These are phyloP conservation scores for Aphis craccivora DNA, from an alignment of 1,140 invertebrate species.

Conservation along the genomic window DNA sequence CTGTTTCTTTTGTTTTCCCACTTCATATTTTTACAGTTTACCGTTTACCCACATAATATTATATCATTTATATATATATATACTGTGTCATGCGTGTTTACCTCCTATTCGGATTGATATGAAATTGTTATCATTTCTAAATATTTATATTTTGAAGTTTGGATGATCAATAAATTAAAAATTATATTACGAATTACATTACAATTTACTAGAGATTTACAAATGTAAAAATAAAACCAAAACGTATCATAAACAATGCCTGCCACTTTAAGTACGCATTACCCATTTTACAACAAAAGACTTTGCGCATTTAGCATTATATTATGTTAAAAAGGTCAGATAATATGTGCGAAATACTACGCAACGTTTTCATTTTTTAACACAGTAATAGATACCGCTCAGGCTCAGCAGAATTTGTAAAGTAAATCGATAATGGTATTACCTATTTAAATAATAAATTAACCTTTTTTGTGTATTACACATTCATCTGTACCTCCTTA, in stretches of 20 bases:
- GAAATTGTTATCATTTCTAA: not conserved
- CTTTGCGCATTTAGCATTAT: not conserved
- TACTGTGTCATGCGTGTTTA: not conserved
- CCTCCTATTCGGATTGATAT: not conserved
- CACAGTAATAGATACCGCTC: not conserved
- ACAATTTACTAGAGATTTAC: not conserved
- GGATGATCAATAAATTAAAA: not conserved
- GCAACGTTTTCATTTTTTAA: slow-evolving; percentile 14
- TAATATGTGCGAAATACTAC: not conserved
- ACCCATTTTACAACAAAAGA: not conserved
- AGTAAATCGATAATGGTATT: not conserved
- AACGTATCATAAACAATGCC: not conserved
- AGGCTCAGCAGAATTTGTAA: not conserved
- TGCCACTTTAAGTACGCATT: not conserved
- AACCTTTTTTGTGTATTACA: not conserved
- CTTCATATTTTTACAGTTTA: too few relatives aligned
- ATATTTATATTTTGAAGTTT: not conserved
- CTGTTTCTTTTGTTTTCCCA: too few relatives aligned
- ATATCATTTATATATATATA: too few relatives aligned
- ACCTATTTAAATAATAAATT: not conserved
- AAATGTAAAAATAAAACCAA: not conserved
- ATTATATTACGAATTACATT: not conserved
- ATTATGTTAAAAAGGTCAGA: not conserved
- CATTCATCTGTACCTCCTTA: too few relatives aligned
- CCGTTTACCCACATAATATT: too few relatives aligned